Conservation (phyloP, 2,797 vertebrate species). For the Hozukius guyotensis region DNA sequence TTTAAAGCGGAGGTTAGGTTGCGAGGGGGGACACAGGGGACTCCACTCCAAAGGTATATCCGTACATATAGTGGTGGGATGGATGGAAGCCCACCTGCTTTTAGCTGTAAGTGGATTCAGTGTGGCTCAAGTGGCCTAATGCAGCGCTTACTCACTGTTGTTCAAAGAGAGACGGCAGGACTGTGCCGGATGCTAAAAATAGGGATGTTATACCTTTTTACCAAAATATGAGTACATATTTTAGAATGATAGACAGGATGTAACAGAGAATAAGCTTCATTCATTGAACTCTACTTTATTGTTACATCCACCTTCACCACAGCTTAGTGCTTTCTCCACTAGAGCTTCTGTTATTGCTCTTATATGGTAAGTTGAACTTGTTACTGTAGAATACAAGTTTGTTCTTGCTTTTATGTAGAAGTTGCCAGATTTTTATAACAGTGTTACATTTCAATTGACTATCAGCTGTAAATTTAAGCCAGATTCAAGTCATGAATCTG, state of each 20-base stretch:
- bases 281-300: not conserved
- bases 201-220: not conserved
- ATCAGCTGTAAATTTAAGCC: not conserved
- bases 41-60: conserved; percentile 70
- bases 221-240: not conserved
- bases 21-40: conserved; percentile 61
- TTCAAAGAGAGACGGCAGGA: conserved; percentile 5
- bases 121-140: conserved; percentile 65
- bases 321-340: not conserved
- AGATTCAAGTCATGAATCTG: not conserved
- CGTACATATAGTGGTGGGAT: conserved; percentile 49
- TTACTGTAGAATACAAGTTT: not conserved
- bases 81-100: conserved; percentile 70
- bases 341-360: not conserved
- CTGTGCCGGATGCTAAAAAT: conserved; percentile 22
- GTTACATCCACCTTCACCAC: not conserved
- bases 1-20: conserved; percentile 57
- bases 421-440: not conserved
- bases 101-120: conserved; percentile 69
- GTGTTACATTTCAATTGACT: not conserved
- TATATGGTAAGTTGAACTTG: rapidly evolving
- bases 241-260: not conserved
- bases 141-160: conserved; percentile 32
- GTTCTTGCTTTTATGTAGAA: not conserved
- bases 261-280: not conserved